Evolutionary conservation across 2,888 invertebrate species (phyloP), one percentile per base, ranked within the genome.

Genomic region (Physocephala rufipes): DNA sequence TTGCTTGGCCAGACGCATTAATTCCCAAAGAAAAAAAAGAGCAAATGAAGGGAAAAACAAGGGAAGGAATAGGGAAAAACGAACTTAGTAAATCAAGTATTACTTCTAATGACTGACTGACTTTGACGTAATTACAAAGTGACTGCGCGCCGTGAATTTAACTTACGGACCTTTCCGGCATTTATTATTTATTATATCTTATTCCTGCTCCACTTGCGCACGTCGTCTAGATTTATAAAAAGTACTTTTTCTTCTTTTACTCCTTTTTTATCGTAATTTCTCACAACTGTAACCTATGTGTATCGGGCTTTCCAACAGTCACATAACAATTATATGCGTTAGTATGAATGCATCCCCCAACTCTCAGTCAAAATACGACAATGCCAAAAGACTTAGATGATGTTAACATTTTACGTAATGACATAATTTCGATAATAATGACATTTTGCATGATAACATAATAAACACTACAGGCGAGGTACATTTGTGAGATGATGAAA

Each of bases 181-280:
- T 68, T 72, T 59, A 69, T 71, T 71, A 75, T 73, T 75, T 74
- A 76, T 74, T 76, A 75, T 71, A 53, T 70, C 72, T 73, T 64
- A 75, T 59, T 74, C 73, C 65, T 73, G 62, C 73, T 26, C 63
- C 45, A 58, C 51, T 68, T 63, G 15, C 43, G 58, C 62, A 30
- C 30, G 16, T 36, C 36, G 16, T 36, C 21, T 62, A n/a, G 30
- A 36, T 36, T 36, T 9, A 36, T 36, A 36, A 36, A 9, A 4
- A 36, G 12, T 21, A 61, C 4, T 24, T 7, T 28, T 30, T 51
- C n/a, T n/a, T n/a, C 51, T 51, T 2, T 51, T 21, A 51, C 16
- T 21, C 12, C 12, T 21, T 16, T 53, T 24, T n/a, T 53, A 13
- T 53, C 12, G 53, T 53, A 5, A n/a, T n/a, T n/a, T n/a, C n/a